Conservation (phyloP, 2,888 invertebrate species). For the Schrankia costaestrigalis region DNA sequence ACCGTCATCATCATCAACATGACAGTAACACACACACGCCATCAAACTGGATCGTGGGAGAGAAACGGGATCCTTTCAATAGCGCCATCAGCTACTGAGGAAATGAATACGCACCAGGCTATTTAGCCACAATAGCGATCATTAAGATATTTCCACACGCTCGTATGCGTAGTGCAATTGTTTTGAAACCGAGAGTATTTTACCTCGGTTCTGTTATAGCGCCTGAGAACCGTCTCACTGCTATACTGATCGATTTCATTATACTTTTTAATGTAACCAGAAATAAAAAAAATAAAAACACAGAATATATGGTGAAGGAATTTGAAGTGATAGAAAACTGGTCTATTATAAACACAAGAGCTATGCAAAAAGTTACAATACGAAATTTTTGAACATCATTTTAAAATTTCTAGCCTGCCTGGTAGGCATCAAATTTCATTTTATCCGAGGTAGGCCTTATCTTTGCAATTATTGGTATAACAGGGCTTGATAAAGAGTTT, state of each 20-base stretch:
- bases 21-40: constrained; percentile 72
- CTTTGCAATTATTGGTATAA: no score
- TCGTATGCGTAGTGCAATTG: constrained; percentile 62
- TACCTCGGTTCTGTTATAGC: constrained; percentile 26
- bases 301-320: no score
- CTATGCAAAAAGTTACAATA: no score
- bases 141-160: constrained; percentile 72
- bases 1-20: constrained; percentile 67
- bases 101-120: constrained; percentile 59
- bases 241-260: constrained; percentile 31
- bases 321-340: no score
- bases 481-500: no score
- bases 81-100: constrained; percentile 58
- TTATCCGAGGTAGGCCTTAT: no score
- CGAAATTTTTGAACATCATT: no score
- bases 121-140: constrained; percentile 66
- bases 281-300: no score
- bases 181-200: constrained; percentile 75
- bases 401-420: no score
- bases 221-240: constrained; percentile 35
- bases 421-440: no score
- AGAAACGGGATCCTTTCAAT: constrained; percentile 71
- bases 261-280: no score
- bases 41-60: constrained; percentile 76
- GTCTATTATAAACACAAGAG: no score